Conservation (phyloP, 2,797 vertebrate genomes). For the Natrix natrix region DNA sequence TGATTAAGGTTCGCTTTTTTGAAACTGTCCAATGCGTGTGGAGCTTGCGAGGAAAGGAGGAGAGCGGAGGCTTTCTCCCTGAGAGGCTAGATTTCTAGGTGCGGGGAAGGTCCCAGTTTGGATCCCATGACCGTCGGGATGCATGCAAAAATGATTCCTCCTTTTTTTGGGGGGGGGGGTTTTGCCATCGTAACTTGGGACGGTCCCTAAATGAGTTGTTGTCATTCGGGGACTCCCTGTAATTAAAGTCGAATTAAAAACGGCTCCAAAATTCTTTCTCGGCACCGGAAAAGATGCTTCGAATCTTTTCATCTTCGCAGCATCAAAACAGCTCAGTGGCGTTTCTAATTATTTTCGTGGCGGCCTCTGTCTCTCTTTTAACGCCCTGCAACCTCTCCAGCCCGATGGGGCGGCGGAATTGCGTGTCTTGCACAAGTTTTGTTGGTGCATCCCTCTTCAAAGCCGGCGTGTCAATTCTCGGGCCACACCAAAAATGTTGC, state of each 20-base stretch:
- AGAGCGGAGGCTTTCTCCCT: background rate
- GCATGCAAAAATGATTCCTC: too few species aligned
- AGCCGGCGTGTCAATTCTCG: background rate
- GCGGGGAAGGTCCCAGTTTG: background rate
- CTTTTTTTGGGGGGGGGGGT: too few species aligned
- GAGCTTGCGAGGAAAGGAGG: background rate
- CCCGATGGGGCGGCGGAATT: background rate
- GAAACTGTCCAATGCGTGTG: background rate
- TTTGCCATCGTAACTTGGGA: too few species aligned
- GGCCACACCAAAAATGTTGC: background rate
- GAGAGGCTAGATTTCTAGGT: background rate
- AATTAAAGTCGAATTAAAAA: background rate
- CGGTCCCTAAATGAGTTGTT: too few species aligned
- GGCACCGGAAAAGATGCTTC: background rate
- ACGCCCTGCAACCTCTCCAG: background rate
- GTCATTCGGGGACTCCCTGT: too few species aligned
- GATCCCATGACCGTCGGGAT: too few species aligned
- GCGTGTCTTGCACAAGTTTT: background rate
- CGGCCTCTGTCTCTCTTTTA: background rate
- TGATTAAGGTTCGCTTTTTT: background rate
- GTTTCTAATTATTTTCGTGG: background rate
- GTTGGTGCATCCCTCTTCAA: background rate
- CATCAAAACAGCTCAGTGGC: background rate
- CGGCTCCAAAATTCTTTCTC: background rate
- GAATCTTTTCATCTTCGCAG: background rate